These are phyloP conservation scores for Calidris pugnax DNA, from an alignment of 2,113 vertebrate genomes.

Conservation along the genomic window DNA sequence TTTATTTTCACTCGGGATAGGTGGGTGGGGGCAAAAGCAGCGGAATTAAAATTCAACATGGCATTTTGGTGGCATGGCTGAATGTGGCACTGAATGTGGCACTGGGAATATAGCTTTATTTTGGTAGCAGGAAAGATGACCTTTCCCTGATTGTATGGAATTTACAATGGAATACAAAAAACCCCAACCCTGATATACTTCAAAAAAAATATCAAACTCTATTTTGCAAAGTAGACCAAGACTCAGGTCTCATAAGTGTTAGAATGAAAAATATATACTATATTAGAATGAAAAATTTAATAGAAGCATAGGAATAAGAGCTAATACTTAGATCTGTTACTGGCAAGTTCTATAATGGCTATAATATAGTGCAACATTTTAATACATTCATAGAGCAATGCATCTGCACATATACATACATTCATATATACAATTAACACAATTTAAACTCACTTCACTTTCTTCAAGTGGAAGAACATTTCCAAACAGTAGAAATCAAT, in stretches of 20 bases:
- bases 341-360: neutral
- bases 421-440: neutral
- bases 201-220: neutral
- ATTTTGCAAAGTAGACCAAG: neutral
- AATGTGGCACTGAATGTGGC: neutral
- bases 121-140: neutral
- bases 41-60: neutral
- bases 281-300: neutral
- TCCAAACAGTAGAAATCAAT: neutral
- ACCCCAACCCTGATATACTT: neutral
- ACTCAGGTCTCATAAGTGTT: neutral
- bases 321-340: neutral
- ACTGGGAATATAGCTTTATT: neutral
- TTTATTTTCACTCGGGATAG: neutral
- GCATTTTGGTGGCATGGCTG: neutral
- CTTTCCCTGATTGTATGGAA: neutral
- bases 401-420: neutral
- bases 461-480: neutral
- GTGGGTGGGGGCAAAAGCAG: rapidly evolving
- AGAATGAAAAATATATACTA: neutral
- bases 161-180: neutral
- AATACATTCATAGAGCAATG: neutral
- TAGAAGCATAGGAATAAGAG: neutral
- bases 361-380: neutral
- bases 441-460: neutral